Evolutionary conservation across 2,113 vertebrate species (phyloP), one percentile per base, ranked within the genome.

Genomic region (Aramus guarauna): DNA sequence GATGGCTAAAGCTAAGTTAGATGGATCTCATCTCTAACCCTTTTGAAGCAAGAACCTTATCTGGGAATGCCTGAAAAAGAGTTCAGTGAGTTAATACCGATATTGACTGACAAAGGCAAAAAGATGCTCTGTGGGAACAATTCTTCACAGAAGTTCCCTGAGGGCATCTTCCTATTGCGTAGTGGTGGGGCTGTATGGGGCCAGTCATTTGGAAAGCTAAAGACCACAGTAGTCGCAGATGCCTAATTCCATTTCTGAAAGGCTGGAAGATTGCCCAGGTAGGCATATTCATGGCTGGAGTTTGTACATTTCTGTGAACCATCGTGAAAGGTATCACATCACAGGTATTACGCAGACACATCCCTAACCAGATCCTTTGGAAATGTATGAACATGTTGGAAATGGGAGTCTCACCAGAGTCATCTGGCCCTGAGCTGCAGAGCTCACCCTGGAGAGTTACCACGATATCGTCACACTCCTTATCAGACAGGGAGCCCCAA

Each of bases 381-480:
- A 75, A 74, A 69, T 16, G 10, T 4, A 45, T 9, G 23, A 43
- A n/a, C 24, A 8, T 21, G 2, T 23, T 58, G 37, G 53, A 47
- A 73, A 64, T 0, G 1, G n/a, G 16, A 75, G 2, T 9, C 34
- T 58, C 39, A 27, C 29, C 37, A 53, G 6, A 29, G 8, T 29
- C 18, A 64, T 15, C 36, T 67, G 29, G 15, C 14, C 20, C n/a
- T 59, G 27, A 68, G 66, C 13, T 53, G 9, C 34, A 53, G 59
- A 60, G 9, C 19, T 72, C 15, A 50, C 1, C 6, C 32, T 41
- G 9, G 4, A 39, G 39, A 48, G 3, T 18, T 11, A 39, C 19
- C 3, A 29, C 0, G 0, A 66, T 2, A 23, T 55, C 2, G 0
- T 1, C 3, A n/a, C 0, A 0, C 23, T 48, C 14, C 60, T 10